Evolutionary conservation across 2,888 invertebrate genomes (phyloP), one percentile per base, ranked within the genome.

Genomic region (Noctua fimbriata): DNA sequence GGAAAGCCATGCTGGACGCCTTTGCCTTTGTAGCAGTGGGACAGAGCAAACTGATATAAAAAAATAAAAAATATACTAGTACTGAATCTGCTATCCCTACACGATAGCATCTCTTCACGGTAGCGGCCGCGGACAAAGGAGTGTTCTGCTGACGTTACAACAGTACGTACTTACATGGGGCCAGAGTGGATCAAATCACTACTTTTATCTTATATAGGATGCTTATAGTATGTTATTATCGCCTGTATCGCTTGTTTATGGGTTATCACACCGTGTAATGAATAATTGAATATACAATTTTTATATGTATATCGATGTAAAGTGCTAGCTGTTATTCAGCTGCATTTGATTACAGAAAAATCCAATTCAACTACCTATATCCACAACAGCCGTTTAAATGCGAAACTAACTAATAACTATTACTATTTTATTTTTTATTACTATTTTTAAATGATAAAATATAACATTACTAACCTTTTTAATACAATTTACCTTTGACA

Each of bases 41-140:
- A 32, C 32, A 32, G 32, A 32, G 32, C 32, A 32, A 1, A 2
- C 32, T 2, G 32, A 32, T 32, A 32, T 32, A 32, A 32, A 32
- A 32, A 32, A 2, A 2, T 32, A 32, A 32, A 32, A 32, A 32
- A 32, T n/a, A n/a, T n/a, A 32, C 36, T 36, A 60, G 12, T 1
- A 24, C 1, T 83, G 81, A 74, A n/a, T 87, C 73, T 91, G 90
- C 90, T 74, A 89, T 69, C 92, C 28, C 82, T 93, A 91, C 89
- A 32, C 74, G 94, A 93, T 94, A 92, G 74, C 18, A 95, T 95
- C 95, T 92, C 92, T 93, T 93, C 94, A 95, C 94, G 95, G 94
- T 94, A 82, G 85, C 93, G 94, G 89, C 58, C 87, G 73, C 87
- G 90, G 92, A 95, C 95, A 94, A 95, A 94, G 93, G 91, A 89